These are phyloP conservation scores for Cololabis saira DNA, from an alignment of 2,113 vertebrate genomes.

Conservation along the genomic window DNA sequence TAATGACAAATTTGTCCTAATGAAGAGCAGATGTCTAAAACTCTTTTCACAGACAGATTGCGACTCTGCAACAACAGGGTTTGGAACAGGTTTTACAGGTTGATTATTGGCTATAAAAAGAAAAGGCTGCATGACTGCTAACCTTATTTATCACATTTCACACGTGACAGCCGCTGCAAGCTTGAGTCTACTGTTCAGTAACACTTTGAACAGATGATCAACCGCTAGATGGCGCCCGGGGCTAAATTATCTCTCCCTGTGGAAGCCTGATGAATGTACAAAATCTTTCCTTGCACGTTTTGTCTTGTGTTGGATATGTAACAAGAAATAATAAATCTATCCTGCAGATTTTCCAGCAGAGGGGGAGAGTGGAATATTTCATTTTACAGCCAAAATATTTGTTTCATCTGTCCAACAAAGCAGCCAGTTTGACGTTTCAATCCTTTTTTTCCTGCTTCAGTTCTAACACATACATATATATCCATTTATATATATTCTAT, in stretches of 20 bases:
- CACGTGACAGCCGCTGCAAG: not conserved
- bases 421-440: not conserved
- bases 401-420: not conserved
- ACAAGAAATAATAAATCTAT: not conserved
- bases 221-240: conserved; percentile 60
- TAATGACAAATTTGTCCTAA: too few species aligned
- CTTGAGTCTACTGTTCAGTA: not conserved
- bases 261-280: conserved; percentile 15
- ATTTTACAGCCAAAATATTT: not conserved
- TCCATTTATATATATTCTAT: not conserved
- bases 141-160: not conserved
- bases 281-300: not conserved
- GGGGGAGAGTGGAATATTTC: not conserved
- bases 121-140: too few species aligned
- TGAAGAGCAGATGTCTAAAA: too few species aligned
- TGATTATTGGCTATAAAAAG: too few species aligned
- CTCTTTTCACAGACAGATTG: too few species aligned
- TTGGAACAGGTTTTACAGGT: too few species aligned
- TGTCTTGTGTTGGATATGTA: not conserved
- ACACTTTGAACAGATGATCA: not conserved
- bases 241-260: conserved; percentile 10
- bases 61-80: too few species aligned
- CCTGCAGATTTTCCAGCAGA: not conserved
- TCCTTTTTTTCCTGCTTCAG: not conserved
- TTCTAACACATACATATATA: not conserved